Evolutionary conservation across 2,888 invertebrate genomes (phyloP).

Genomic region (Leptinotarsa peninsularis): DNA sequence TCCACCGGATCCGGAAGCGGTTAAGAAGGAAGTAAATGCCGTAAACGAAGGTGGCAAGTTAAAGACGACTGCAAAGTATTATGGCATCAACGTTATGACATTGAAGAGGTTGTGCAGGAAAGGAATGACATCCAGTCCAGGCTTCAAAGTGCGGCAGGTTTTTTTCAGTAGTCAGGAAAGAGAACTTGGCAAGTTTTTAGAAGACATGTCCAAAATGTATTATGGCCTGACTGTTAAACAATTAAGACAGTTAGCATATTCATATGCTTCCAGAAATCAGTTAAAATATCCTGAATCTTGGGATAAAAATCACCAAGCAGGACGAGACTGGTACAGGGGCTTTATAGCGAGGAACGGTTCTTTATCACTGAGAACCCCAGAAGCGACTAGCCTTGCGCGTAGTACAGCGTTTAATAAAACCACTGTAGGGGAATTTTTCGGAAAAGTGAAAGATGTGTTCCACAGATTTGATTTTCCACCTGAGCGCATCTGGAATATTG

Average conservation of each 20-base stretch:
- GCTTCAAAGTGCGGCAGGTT: too few relatives aligned
- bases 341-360: conserved; percentile 22
- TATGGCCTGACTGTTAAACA: not conserved
- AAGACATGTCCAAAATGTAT: not conserved
- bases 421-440: conserved; percentile 29
- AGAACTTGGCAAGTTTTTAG: not conserved
- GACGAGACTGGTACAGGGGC: conserved; percentile 35
- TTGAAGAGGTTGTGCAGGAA: too few relatives aligned
- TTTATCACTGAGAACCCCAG: conserved; percentile 29
- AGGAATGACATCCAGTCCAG: too few relatives aligned
- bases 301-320: conserved; percentile 34
- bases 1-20: too few relatives aligned
- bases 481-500: conserved; percentile 35
- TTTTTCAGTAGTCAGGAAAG: not conserved
- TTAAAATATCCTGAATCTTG: conserved; percentile 28
- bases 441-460: not conserved
- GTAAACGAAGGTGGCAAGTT: too few relatives aligned
- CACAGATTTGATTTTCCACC: not conserved
- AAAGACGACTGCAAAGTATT: too few relatives aligned
- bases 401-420: conserved; percentile 34
- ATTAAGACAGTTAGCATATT: not conserved
- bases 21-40: too few relatives aligned
- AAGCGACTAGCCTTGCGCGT: conserved; percentile 33
- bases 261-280: conserved; percentile 18
- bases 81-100: too few relatives aligned